Percentiles rank a stretch among this genome's conserved stretches.
Evolutionary conservation across 2,113 vertebrate genomes (phyloP).

Genomic region (Bubo blakistoni): DNA sequence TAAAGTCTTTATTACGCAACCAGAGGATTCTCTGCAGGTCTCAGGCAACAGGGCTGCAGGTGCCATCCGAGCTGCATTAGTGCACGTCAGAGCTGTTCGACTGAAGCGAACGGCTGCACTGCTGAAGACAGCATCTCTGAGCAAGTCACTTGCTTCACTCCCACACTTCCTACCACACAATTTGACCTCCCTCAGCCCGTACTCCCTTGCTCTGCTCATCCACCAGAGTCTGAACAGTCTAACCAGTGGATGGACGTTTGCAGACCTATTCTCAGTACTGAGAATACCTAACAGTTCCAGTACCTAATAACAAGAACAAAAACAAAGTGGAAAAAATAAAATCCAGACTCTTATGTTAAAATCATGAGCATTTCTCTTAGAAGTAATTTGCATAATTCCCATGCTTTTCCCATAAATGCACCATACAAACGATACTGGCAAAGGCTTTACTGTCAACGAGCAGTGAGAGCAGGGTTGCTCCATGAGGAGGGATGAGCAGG

Average conservation of each 20-base stretch:
- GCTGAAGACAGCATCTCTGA: neutral
- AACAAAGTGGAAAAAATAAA: neutral
- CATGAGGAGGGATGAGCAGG: neutral
- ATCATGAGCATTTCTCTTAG: neutral
- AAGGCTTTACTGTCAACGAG: neutral
- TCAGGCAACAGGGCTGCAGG: neutral
- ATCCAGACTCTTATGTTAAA: neutral
- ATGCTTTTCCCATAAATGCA: neutral
- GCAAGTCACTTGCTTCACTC: neutral
- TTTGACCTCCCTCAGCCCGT: neutral
- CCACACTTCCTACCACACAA: neutral
- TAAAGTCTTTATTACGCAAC: neutral
- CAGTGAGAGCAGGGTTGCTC: neutral
- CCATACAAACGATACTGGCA: neutral
- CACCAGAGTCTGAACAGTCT: neutral
- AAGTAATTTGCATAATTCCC: neutral
- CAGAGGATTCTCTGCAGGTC: neutral
- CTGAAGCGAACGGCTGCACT: neutral
- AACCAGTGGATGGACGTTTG: neutral
- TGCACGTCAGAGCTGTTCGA: fast-evolving
- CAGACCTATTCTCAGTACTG: neutral
- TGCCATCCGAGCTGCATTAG: neutral
- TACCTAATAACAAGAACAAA: neutral
- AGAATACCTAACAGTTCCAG: neutral
- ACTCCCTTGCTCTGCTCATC: neutral